phyloP scores from a whole-genome alignment of 2,113 vertebrate species.

The Picathartes gymnocephalus region DNA sequence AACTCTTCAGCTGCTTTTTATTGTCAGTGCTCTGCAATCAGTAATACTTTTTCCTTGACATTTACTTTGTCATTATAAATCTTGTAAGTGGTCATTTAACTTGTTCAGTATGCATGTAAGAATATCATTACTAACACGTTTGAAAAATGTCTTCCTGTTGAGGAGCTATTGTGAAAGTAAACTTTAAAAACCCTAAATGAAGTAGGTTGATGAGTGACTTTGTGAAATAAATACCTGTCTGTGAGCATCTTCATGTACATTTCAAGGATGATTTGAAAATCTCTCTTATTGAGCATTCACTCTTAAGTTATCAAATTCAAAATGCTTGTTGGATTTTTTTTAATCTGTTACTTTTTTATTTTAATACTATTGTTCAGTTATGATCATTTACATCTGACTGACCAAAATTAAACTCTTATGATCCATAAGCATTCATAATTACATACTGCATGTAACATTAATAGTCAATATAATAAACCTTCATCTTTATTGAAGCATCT shows the following conservation, averaged over 20 bases:
- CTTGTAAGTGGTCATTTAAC: slow-evolving; percentile 80
- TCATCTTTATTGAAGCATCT: slow-evolving; percentile 75
- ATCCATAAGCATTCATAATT: slow-evolving; percentile 72
- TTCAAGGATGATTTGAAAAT: background rate
- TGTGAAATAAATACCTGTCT: slow-evolving; percentile 9
- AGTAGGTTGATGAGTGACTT: background rate
- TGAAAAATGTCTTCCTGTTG: slow-evolving; percentile 31
- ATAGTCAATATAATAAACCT: slow-evolving; percentile 78
- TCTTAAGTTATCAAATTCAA: background rate
- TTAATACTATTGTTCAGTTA: slow-evolving; percentile 50
- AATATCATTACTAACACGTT: slow-evolving; percentile 23
- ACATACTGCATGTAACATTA: slow-evolving; percentile 64
- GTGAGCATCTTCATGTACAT: background rate
- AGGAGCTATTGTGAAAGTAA: slow-evolving; percentile 43
- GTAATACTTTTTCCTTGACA: slow-evolving; percentile 73
- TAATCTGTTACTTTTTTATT: background rate
- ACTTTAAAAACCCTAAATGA: slow-evolving; percentile 27
- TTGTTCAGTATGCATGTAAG: slow-evolving; percentile 55
- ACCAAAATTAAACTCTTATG: slow-evolving; percentile 63
- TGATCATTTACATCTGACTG: slow-evolving; percentile 56
- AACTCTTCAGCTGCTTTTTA: slow-evolving; percentile 74
- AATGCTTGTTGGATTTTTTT: background rate
- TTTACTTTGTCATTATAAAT: slow-evolving; percentile 78
- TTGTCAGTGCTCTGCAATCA: slow-evolving; percentile 78
- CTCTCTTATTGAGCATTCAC: background rate